Evolutionary conservation across 2,797 vertebrate species (phyloP), one percentile per base, ranked within the genome.

Genomic region (Graptemys geographica): DNA sequence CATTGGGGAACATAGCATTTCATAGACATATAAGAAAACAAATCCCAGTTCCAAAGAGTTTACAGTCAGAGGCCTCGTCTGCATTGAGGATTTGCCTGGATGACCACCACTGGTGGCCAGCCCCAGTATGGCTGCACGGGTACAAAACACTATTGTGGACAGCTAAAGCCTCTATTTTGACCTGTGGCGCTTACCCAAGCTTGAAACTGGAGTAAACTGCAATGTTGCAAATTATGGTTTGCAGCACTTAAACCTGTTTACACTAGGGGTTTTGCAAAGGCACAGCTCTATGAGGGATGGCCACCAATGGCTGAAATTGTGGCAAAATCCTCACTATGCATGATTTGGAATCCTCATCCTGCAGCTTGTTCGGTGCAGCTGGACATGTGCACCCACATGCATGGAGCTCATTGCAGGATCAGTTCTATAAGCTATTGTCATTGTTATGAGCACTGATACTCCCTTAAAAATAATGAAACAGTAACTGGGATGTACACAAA

Each of bases 1-100:
- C 51, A 57, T 81, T 1, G 11, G 5, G 0, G 37, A 27, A 55
- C 12, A 78, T 49, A 5, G 49, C 0, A 0, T 18, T 44, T 51
- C 2, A 33, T 49, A 33, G 49, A 5, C 3, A 5, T 2, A 27
- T 41, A 25, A 44, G 4, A 7, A 2, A 9, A n/a, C 3, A 81
- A 47, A 31, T 3, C 52, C 72, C 44, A 4, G 23, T n/a, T 78
- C 69, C 15, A 0, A 9, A 4, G 49, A 2, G 8, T 2, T 9
- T 11, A 0, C 79, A 79, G 65, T 78, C 49, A 6, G 65, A 82
- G 37, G 78, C 47, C 31, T 7, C 12, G 4, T 41, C 37, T 11
- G 5, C 65, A 4, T 53, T 3, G 44, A 6, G 74, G 27, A 78
- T 49, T 8, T 31, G 13, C 44, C 41, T 2, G 8, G 74, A 49